Evolutionary conservation across 2,888 invertebrate genomes (phyloP).

Genomic region (Junonia oenone): DNA sequence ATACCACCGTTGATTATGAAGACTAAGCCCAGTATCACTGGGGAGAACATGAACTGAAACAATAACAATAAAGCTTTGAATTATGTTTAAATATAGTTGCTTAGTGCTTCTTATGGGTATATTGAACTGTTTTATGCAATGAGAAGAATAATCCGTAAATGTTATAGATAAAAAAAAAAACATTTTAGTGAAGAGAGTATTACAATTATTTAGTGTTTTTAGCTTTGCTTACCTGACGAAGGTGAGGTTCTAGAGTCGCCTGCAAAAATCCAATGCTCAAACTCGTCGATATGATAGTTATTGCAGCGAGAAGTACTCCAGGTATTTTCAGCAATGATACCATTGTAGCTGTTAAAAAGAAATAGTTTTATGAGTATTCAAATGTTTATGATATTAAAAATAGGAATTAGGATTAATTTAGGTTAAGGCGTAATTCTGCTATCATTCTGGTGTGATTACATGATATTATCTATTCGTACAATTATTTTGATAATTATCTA

Average conservation of each 20-base stretch:
- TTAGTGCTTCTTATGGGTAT: background rate
- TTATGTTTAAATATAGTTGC: background rate
- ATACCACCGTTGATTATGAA: slow-evolving; percentile 91
- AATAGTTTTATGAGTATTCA: background rate
- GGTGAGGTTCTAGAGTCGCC: slow-evolving; percentile 92
- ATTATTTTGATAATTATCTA: no score
- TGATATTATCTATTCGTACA: no score
- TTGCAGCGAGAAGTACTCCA: slow-evolving; percentile 84
- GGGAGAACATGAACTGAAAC: slow-evolving; percentile 82
- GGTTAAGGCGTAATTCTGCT: no score
- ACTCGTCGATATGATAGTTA: slow-evolving; percentile 87
- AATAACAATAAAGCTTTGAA: no score
- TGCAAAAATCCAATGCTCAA: slow-evolving; percentile 92
- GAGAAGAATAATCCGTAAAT: no score
- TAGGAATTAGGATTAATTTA: no score
- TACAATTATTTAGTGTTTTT: no score
- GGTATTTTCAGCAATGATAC: slow-evolving; percentile 84
- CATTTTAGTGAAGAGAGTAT: background rate
- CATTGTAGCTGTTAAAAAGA: slow-evolving; percentile 77
- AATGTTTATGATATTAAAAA: no score
- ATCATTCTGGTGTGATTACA: no score
- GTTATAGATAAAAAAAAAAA: no score
- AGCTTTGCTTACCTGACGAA: slow-evolving; percentile 72
- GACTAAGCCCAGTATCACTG: slow-evolving; percentile 86
- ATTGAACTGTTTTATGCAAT: no score